These are phyloP conservation scores for Macrochelys suwanniensis DNA, from an alignment of 2,797 vertebrate genomes.

Conservation along the genomic window DNA sequence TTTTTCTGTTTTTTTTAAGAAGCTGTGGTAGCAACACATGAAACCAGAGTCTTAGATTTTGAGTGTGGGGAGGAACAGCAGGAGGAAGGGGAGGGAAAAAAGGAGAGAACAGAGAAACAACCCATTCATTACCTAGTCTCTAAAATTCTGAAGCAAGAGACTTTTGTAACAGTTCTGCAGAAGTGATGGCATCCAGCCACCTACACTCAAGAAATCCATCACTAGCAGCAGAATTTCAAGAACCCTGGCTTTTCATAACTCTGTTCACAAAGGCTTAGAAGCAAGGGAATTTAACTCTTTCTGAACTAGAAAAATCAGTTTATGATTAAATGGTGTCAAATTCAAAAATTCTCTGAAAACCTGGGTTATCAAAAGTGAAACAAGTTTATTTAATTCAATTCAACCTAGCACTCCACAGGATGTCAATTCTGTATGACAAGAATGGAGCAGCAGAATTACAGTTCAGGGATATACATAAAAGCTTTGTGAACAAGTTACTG, in stretches of 20 bases:
- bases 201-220: conserved; percentile 23
- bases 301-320: conserved; percentile 41
- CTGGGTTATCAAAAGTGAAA: background rate
- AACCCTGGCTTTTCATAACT: conserved; percentile 32
- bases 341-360: conserved; percentile 10
- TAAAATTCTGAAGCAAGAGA: conserved; percentile 2
- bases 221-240: conserved; percentile 34
- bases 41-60: background rate
- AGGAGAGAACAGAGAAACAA: background rate
- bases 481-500: conserved; percentile 9
- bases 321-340: background rate
- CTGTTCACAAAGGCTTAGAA: background rate
- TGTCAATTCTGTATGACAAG: conserved; percentile 17
- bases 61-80: background rate
- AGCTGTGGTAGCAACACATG: background rate
- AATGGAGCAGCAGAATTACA: background rate
- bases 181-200: background rate
- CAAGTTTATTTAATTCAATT: background rate
- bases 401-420: background rate
- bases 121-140: background rate
- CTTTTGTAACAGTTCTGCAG: conserved; percentile 5
- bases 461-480: conserved; percentile 16
- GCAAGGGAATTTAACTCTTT: conserved; percentile 35
- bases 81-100: background rate
- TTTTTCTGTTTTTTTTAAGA: background rate